These are phyloP conservation scores for Flabesymbios commensalis DNA, from an alignment of 2,888 invertebrate genomes.

Conservation along the genomic window DNA sequence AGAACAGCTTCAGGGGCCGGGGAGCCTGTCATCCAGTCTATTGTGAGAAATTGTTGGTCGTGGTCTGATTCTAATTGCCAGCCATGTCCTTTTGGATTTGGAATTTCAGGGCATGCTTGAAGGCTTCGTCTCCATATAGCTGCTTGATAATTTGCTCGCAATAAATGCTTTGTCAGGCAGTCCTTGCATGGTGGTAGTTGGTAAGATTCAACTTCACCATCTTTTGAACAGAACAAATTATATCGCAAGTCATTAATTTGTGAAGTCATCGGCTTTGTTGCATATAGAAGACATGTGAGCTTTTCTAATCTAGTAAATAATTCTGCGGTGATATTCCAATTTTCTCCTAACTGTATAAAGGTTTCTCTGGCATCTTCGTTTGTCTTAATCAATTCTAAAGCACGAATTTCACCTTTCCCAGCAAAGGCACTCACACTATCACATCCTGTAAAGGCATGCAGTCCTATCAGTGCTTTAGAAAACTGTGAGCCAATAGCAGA, in stretches of 20 bases:
- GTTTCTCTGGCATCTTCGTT: not conserved
- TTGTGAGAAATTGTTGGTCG: not conserved
- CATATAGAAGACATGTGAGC: not conserved
- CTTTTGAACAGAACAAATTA: not conserved
- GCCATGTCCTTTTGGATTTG: not conserved
- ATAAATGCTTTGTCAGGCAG: not conserved
- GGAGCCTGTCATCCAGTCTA: not conserved
- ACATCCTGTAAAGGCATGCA: not conserved
- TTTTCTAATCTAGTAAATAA: not conserved
- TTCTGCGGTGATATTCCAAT: not conserved
- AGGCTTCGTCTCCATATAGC: not conserved
- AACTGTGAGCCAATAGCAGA: not conserved
- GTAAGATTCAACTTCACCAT: not conserved
- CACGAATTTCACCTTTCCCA: not conserved
- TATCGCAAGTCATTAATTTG: not conserved
- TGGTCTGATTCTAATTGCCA: not conserved
- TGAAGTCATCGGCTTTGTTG: not conserved
- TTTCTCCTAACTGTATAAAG: not conserved
- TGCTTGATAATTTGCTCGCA: not conserved
- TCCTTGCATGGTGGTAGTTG: constrained; percentile 1
- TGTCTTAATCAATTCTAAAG: not conserved
- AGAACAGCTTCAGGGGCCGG: not conserved
- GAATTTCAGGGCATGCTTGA: not conserved
- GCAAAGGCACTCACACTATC: not conserved
- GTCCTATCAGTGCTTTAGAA: not conserved